Conservation (phyloP, 2,888 invertebrate species). For the Fragum fragum region DNA sequence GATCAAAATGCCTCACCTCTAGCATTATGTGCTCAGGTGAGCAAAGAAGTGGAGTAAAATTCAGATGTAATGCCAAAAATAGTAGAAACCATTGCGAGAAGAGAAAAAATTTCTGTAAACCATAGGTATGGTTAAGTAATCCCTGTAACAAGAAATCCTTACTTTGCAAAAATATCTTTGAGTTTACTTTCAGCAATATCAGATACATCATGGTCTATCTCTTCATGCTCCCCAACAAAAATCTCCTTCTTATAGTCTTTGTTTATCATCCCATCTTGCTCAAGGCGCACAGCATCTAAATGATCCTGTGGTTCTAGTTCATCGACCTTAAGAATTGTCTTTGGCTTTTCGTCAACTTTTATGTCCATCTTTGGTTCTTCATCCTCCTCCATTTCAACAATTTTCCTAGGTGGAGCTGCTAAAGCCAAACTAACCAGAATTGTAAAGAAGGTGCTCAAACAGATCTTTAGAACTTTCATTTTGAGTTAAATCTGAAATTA, state of each 20-base stretch:
- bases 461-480: background rate
- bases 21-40: too few relatives aligned
- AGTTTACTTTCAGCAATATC: constrained; percentile 80
- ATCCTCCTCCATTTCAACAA: constrained; percentile 18
- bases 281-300: constrained; percentile 87
- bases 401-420: constrained; percentile 2
- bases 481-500: background rate
- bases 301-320: constrained; percentile 86
- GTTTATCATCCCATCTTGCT: constrained; percentile 88
- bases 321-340: constrained; percentile 63
- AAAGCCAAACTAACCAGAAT: background rate
- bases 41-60: too few relatives aligned
- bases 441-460: background rate
- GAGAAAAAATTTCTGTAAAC: too few relatives aligned
- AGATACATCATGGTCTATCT: constrained; percentile 77
- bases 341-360: constrained; percentile 10
- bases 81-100: too few relatives aligned
- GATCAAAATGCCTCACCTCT: too few relatives aligned
- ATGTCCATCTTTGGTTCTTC: background rate
- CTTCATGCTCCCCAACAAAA: constrained; percentile 86
- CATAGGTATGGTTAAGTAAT: too few relatives aligned
- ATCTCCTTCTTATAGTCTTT: constrained; percentile 87
- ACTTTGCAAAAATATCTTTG: constrained; percentile 85
- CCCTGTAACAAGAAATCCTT: constrained; percentile 41
- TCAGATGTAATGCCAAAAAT: too few relatives aligned